These are phyloP conservation scores for Euwallacea similis DNA, from an alignment of 1,140 invertebrate genomes.

Conservation along the genomic window DNA sequence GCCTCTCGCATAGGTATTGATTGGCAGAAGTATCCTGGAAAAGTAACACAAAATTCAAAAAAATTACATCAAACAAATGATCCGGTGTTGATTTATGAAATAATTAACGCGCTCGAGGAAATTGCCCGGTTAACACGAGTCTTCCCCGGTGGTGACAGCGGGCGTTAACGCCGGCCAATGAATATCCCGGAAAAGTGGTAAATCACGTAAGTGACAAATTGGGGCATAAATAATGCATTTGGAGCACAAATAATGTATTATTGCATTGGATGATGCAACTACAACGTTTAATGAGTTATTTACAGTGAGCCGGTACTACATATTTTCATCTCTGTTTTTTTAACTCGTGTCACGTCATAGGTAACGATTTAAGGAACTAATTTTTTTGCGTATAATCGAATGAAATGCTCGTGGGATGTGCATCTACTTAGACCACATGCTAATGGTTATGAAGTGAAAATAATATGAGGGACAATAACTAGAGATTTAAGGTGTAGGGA, in stretches of 20 bases:
- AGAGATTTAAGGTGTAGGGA: no score
- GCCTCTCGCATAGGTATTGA: conserved; percentile 57
- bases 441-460: no score
- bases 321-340: no score
- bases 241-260: background rate
- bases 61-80: background rate
- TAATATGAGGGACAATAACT: no score
- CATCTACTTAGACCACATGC: no score
- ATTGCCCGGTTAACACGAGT: conserved; percentile 15
- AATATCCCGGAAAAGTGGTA: conserved; percentile 19
- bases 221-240: conserved; percentile 13
- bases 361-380: no score
- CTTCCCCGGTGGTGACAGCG: conserved; percentile 2
- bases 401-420: no score
- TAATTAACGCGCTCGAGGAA: conserved; percentile 26
- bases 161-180: conserved; percentile 1
- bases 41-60: conserved; percentile 9
- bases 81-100: conserved; percentile 22
- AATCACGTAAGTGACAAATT: conserved; percentile 16
- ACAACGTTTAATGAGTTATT: no score
- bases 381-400: no score
- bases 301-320: no score
- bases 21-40: conserved; percentile 57
- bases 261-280: no score
- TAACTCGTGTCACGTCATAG: no score